Base-by-base conservation (phyloP, 2,888 invertebrate species). In the Brenthis ino region DNA sequence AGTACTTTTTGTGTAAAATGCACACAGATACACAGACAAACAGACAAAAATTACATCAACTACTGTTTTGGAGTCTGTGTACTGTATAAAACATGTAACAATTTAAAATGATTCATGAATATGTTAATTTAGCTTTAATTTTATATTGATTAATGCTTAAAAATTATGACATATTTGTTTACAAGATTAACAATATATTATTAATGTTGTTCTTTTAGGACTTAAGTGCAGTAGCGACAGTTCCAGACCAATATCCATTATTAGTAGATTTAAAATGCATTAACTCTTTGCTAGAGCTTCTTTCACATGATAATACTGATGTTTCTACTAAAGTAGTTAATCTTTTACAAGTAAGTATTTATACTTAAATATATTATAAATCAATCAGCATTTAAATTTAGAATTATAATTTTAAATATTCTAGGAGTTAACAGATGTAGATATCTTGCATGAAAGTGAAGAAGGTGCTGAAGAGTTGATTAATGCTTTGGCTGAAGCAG, bases 251-350 rank as follows among this genome's bases (percentile, higher is more conserved):
- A 70, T 99, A 99, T 90, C 97, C 97, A 0, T 86, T 98, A 61
- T 93, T 99, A 72, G 98, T 99, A 1, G 97, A 98, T 76, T 90
- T 98, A 64, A 96, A 97, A 80, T 96, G 98, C 64, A 94, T 99
- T 51, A 96, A 97, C 71, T 98, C 98, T 64, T 87, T 99, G n/a
- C 88, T 99, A 54, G 98, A 99, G 81, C 93, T 99, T 67, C 89
- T 99, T 12, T 95, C 97, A 28, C 99, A 99, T 92, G 99, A 99
- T 80, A 99, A 99, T 87, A 97, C 98, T 57, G 99, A 98, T 90
- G 96, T 99, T 75, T 95, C 97, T 28, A 96, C 97, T 61, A 96
- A 96, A 75, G 95, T 97, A 57, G 95, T 97, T 68, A 80, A 91
- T 78, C 82, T 93, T 12, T 77, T 97, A 65, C 95, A 96, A 93